phyloP scores from a whole-genome alignment of 2,888 invertebrate species.

The Scelioninae gen. 1 region DNA sequence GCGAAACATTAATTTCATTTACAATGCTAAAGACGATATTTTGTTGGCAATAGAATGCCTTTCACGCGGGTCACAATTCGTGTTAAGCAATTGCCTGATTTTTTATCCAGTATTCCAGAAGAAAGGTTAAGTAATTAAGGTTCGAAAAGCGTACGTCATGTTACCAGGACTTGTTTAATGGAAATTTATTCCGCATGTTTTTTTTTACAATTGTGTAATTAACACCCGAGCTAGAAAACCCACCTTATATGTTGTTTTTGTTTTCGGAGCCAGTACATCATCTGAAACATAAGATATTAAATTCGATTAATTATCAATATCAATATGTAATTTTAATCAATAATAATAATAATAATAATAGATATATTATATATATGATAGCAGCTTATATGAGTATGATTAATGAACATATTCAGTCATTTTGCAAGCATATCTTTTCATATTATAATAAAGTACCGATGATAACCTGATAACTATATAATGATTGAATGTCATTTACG shows the following conservation, averaged over 20 bases:
- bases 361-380: neutral
- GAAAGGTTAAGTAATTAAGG: conserved; percentile 36
- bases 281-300: conserved; percentile 54
- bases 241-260: conserved; percentile 54
- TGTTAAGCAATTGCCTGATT: conserved; percentile 24
- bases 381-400: conserved; percentile 5
- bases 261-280: conserved; percentile 43
- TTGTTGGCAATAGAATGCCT: conserved; percentile 45
- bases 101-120: conserved; percentile 11
- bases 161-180: conserved; percentile 16
- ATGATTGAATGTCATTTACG: conserved; percentile 48
- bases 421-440: conserved; percentile 9
- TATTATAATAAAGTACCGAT: neutral
- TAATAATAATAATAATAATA: too few relatives aligned
- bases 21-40: conserved; percentile 49
- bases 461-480: conserved; percentile 46
- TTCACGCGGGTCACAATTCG: conserved; percentile 4
- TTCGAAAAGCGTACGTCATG: conserved; percentile 13
- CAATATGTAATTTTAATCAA: neutral
- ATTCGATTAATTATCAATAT: neutral
- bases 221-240: conserved; percentile 16
- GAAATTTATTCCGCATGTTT: conserved; percentile 26
- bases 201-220: conserved; percentile 27
- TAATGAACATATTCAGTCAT: conserved; percentile 12
- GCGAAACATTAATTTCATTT: conserved; percentile 55